Evolutionary conservation across 2,888 invertebrate genomes (phyloP).

Genomic region (Nomada fabriciana): DNA sequence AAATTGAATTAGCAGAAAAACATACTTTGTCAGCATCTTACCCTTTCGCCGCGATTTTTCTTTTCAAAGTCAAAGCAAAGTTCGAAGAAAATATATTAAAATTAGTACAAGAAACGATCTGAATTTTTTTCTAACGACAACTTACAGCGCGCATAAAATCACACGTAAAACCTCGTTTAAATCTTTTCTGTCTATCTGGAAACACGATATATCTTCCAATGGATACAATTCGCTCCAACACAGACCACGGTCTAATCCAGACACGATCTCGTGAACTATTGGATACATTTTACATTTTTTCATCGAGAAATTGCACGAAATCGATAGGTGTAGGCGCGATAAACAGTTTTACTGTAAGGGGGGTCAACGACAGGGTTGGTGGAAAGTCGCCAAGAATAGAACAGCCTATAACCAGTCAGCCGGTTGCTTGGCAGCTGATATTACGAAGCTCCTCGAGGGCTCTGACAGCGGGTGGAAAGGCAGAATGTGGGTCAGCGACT

Average conservation of each 20-base stretch:
- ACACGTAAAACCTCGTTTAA: background rate
- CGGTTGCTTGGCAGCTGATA: constrained; percentile 64
- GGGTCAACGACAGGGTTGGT: constrained; percentile 71
- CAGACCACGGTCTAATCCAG: background rate
- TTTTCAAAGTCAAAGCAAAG: background rate
- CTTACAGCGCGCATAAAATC: background rate
- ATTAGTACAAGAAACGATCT: background rate
- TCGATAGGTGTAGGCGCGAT: constrained; percentile 23
- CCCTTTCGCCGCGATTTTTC: too few species aligned
- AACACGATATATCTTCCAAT: background rate
- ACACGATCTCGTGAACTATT: background rate
- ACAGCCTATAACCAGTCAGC: constrained; percentile 50
- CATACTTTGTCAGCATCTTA: too few species aligned
- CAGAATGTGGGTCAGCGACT: constrained; percentile 71
- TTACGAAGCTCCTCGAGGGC: constrained; percentile 68
- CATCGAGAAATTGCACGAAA: constrained; percentile 3
- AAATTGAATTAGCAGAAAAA: too few species aligned
- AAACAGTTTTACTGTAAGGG: constrained; percentile 44
- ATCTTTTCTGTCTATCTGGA: background rate
- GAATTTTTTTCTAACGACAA: background rate
- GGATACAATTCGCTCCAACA: background rate
- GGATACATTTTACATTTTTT: background rate
- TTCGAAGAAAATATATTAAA: background rate
- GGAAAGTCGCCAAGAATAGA: constrained; percentile 68
- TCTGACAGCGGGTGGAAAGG: constrained; percentile 55